Base-by-base conservation (phyloP, 2,888 invertebrate genomes). In the Lepidocyrtinus sp. region DNA sequence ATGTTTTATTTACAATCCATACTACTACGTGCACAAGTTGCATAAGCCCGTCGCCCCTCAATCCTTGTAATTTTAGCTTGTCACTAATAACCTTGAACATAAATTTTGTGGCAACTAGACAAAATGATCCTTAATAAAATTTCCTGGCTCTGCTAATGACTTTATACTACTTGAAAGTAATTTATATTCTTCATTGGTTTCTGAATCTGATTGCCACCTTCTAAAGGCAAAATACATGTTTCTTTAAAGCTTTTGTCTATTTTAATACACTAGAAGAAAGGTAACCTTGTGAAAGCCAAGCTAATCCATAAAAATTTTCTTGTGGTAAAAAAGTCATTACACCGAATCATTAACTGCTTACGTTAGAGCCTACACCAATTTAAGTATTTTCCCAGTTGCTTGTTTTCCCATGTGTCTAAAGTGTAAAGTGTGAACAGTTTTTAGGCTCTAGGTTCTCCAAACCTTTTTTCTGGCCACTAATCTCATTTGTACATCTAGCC, bases 401-500 rank as follows among this genome's bases (percentile, higher is more conserved):
- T 12, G 17, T 19, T 19, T 12, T 21, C 1, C 5, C 64, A 64
- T 19, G 12, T 25, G 25, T 26, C 19, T 9, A n/a, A 17, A 1
- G 64, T n/a, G 27, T 26, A 27, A 64, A 64, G 24, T 64, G 64
- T 64, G 64, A 17, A 36, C 5, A 36, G 36, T 5, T 36, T 12
- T 36, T 36, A 5, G 12, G 36, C 5, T 36, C 12, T 36, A 7
- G 36, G 24, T n/a, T 68, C 24, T 68, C 12, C 67, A 68, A 46
- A 21, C 19, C 36, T 65, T 9, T 68, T 24, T 12, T 21, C 36
- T 36, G 36, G 12, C 36, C 36, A 36, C 2, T 68, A 68, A 68
- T 68, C 67, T 68, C 67, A 50, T 68, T 50, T 22, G 24, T 2
- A 22, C n/a, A 68, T 68, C 67, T 68, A 68, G 12, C 67, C 46